phyloP scores from a whole-genome alignment of 2,888 invertebrate genomes.

The Drosophila sordidula region DNA sequence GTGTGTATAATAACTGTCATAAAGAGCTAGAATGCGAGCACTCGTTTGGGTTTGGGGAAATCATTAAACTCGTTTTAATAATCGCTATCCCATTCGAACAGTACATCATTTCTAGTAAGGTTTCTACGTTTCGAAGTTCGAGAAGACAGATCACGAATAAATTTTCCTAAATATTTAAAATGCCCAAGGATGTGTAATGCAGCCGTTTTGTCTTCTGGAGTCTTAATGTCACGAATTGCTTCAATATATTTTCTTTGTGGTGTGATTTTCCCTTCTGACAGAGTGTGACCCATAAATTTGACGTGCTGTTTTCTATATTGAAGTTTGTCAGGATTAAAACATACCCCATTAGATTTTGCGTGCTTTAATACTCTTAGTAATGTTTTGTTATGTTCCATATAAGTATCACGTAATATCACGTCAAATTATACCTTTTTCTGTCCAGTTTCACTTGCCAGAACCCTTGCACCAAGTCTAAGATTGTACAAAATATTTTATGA shows the following conservation, averaged over 20 bases:
- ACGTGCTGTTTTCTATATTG: conserved; percentile 50
- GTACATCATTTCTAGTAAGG: conserved; percentile 34
- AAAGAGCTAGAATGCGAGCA: conserved; percentile 78
- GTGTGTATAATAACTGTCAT: conserved; percentile 11
- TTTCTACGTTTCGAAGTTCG: background rate
- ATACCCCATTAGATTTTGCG: conserved; percentile 30
- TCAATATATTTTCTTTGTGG: no score
- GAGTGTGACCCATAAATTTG: conserved; percentile 65
- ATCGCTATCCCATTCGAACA: conserved; percentile 36
- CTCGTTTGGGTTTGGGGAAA: conserved; percentile 73
- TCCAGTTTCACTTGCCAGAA: no score
- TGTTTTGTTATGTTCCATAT: conserved; percentile 45
- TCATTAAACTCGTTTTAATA: conserved; percentile 44
- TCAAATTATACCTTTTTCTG: background rate
- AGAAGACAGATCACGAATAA: conserved; percentile 48
- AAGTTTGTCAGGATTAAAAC: conserved; percentile 60
- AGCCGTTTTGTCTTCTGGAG: conserved; percentile 26
- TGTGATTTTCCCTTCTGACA: no score
- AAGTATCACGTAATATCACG: conserved; percentile 55
- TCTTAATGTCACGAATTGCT: conserved; percentile 42
- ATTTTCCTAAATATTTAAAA: conserved; percentile 49
- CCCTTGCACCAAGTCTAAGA: no score
- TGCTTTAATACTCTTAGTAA: conserved; percentile 8
- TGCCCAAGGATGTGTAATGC: conserved; percentile 41
- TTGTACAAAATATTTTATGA: no score